Percentiles rank a stretch among this genome's conserved stretches.
phyloP scores from a whole-genome alignment of 2,888 invertebrate species.

The Cryptus armator region DNA sequence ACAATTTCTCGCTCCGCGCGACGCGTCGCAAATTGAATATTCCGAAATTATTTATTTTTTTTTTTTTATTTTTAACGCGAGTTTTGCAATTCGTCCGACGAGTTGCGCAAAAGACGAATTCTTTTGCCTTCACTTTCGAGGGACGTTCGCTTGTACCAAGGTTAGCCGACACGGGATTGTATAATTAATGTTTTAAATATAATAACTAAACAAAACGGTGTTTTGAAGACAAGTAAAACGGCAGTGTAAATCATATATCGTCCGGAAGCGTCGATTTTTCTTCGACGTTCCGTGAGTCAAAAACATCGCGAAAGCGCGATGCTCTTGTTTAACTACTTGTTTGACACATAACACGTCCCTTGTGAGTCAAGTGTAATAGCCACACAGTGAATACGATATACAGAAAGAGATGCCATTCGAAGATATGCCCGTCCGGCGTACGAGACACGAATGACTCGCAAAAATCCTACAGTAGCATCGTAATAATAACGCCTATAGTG shows the following conservation, averaged over 20 bases:
- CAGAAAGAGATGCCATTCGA: constrained; percentile 4
- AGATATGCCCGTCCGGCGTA: not conserved
- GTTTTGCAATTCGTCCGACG: constrained; percentile 1
- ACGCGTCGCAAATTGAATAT: not conserved
- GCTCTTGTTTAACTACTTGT: too few relatives aligned
- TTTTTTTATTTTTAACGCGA: constrained; percentile 6
- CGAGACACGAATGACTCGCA: constrained; percentile 8
- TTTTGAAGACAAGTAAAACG: not conserved
- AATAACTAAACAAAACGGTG: not conserved
- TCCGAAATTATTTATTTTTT: constrained; percentile 1
- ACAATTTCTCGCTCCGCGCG: not conserved
- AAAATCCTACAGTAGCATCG: constrained; percentile 11
- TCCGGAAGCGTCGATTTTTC: not conserved
- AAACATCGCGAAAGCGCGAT: too few relatives aligned
- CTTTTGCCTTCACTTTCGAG: constrained; percentile 45
- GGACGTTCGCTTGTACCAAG: constrained; percentile 24
- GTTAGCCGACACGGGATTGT: not conserved
- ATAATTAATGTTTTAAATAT: not conserved
- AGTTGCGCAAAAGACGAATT: constrained; percentile 30
- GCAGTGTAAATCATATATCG: not conserved
- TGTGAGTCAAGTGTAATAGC: not conserved
- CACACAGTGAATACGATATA: not conserved
- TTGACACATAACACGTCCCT: too few relatives aligned
- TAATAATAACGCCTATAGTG: constrained; percentile 15
- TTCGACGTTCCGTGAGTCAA: not conserved